phyloP scores from a whole-genome alignment of 1,140 invertebrate genomes.

The Tyrophagus putrescentiae region DNA sequence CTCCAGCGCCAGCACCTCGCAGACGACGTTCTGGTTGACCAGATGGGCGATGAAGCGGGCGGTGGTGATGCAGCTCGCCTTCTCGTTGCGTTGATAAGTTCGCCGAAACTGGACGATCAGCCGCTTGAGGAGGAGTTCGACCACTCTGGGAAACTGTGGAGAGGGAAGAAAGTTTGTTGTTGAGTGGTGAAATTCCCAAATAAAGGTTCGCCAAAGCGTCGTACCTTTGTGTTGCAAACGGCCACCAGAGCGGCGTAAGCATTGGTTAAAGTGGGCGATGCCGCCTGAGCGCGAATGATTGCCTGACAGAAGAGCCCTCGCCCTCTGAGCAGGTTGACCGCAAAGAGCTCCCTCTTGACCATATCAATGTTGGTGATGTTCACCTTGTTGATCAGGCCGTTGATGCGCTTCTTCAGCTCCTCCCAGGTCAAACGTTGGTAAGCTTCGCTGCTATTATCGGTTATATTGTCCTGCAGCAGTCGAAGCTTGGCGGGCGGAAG shows the following conservation, averaged over 20 bases:
- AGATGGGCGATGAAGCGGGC: constrained; percentile 89
- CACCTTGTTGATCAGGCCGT: constrained; percentile 95
- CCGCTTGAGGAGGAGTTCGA: constrained; percentile 76
- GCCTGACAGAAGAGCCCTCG: constrained; percentile 70
- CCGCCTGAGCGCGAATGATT: constrained; percentile 88
- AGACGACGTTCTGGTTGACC: constrained; percentile 85
- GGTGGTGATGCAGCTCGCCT: constrained; percentile 71
- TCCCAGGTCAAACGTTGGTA: constrained; percentile 97
- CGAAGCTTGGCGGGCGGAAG: constrained; percentile 89
- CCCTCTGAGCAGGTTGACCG: constrained; percentile 89
- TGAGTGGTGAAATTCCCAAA: constrained; percentile 59
- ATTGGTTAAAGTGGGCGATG: constrained; percentile 91
- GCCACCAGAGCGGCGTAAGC: constrained; percentile 91
- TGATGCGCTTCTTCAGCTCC: constrained; percentile 95
- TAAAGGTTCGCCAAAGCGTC: constrained; percentile 62
- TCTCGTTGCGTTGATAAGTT: constrained; percentile 82
- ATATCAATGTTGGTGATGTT: constrained; percentile 91
- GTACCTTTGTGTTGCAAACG: constrained; percentile 81
- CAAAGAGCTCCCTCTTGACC: constrained; percentile 72
- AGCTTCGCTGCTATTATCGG: constrained; percentile 70
- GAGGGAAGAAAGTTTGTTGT: constrained; percentile 22
- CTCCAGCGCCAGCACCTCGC: constrained; percentile 92
- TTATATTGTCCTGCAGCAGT: constrained; percentile 84
- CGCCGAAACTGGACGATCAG: constrained; percentile 85
- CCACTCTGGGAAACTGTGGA: constrained; percentile 78